These are phyloP conservation scores for Percopsis transmontana DNA, from an alignment of 2,113 vertebrate genomes.

Conservation along the genomic window DNA sequence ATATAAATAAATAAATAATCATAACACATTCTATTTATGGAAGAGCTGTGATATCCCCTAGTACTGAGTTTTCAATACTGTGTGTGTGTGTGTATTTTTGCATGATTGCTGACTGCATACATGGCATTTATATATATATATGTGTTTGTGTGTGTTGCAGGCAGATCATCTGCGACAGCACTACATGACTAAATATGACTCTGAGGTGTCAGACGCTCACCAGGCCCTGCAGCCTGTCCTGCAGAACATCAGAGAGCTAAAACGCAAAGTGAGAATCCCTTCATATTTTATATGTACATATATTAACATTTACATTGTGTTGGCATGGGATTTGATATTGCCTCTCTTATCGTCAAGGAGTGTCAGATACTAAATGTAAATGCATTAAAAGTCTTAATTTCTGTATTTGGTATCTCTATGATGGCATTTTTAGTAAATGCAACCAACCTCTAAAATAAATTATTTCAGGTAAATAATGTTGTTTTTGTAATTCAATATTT, in stretches of 20 bases:
- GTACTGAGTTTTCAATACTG: not conserved
- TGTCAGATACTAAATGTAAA: not conserved
- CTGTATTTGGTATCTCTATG: not conserved
- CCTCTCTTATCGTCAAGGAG: not conserved
- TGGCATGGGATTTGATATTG: not conserved
- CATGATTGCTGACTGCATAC: not conserved
- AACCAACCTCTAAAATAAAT: not conserved
- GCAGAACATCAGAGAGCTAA: slow-evolving; percentile 89
- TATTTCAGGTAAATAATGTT: not conserved
- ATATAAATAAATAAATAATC: too few relatives aligned
- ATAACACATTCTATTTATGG: not conserved
- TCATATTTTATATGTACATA: slow-evolving; percentile 16
- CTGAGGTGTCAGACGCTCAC: slow-evolving; percentile 91
- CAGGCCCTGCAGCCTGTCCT: slow-evolving; percentile 90
- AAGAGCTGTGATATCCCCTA: not conserved
- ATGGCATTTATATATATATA: too few relatives aligned
- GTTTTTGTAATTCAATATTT: not conserved
- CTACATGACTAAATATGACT: slow-evolving; percentile 97
- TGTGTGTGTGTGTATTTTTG: not conserved
- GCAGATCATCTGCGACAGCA: slow-evolving; percentile 92
- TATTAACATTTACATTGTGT: not conserved
- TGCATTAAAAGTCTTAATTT: too few relatives aligned
- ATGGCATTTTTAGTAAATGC: not conserved
- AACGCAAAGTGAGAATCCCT: slow-evolving; percentile 84
- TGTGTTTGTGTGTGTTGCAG: slow-evolving; percentile 73